Conservation (phyloP, 2,113 vertebrate species). For the Cervus canadensis region DNA sequence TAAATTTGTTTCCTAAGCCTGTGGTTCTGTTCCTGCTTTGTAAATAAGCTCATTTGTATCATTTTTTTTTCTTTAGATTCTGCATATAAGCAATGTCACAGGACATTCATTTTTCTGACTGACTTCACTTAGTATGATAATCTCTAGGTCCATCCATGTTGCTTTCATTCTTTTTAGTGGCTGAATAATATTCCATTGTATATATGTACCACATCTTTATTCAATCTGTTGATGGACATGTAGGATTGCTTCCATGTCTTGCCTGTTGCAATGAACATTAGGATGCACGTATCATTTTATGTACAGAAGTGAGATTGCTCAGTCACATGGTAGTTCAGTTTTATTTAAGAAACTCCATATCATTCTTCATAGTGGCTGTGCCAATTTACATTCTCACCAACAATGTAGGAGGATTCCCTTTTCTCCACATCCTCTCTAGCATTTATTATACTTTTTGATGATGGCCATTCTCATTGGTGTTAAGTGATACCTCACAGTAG, state of each 20-base stretch:
- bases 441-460: background rate
- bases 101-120: background rate
- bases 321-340: background rate
- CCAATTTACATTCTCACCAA: no score
- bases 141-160: background rate
- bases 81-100: background rate
- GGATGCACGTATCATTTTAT: no score
- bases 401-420: no score
- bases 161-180: background rate
- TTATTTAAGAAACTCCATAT: no score
- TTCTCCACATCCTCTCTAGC: background rate
- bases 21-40: background rate
- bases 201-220: background rate
- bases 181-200: background rate
- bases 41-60: background rate
- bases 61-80: background rate
- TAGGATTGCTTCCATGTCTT: background rate
- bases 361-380: no score
- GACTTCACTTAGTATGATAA: background rate
- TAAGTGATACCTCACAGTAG: background rate
- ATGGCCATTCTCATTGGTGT: background rate
- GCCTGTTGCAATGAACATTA: no score
- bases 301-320: no score
- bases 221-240: background rate
- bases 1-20: background rate